A percentile compares a stretch with the other conserved stretches of the same genome.
Conservation (phyloP, 1,140 invertebrate genomes). For the Anoplophora glabripennis region DNA sequence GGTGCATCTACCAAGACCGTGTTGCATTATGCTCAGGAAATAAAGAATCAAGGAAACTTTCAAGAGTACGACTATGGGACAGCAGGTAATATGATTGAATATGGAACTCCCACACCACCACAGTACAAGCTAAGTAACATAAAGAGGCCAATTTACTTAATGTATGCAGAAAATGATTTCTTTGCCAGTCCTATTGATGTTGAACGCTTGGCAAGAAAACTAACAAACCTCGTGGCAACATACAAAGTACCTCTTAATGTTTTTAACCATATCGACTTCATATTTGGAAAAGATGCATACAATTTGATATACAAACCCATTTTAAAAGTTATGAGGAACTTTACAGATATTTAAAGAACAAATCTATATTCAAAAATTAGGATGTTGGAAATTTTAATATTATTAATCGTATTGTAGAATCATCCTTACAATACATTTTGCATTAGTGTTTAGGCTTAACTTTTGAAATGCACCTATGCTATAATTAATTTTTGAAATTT, state of each 20-base stretch:
- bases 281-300: slow-evolving; percentile 63
- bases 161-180: slow-evolving; percentile 70
- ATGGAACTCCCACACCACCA: slow-evolving; percentile 62
- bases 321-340: slow-evolving; percentile 50
- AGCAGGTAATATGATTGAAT: slow-evolving; percentile 55
- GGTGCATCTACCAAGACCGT: slow-evolving; percentile 77
- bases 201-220: slow-evolving; percentile 48
- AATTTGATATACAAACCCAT: slow-evolving; percentile 60
- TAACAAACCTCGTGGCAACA: slow-evolving; percentile 52
- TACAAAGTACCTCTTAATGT: slow-evolving; percentile 57
- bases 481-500: too few relatives aligned
- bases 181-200: slow-evolving; percentile 63
- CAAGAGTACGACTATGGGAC: slow-evolving; percentile 66
- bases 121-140: slow-evolving; percentile 64
- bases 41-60: slow-evolving; percentile 59
- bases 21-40: slow-evolving; percentile 67
- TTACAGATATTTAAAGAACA: neutral
- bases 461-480: too few relatives aligned
- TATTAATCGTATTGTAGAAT: too few relatives aligned
- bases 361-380: neutral
- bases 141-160: slow-evolving; percentile 65
- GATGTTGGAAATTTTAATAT: too few relatives aligned
- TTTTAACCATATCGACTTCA: slow-evolving; percentile 72
- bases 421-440: too few relatives aligned
- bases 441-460: too few relatives aligned